Evolutionary conservation across 2,888 invertebrate genomes (phyloP).

Genomic region (Dasysyrphus albostriatus): DNA sequence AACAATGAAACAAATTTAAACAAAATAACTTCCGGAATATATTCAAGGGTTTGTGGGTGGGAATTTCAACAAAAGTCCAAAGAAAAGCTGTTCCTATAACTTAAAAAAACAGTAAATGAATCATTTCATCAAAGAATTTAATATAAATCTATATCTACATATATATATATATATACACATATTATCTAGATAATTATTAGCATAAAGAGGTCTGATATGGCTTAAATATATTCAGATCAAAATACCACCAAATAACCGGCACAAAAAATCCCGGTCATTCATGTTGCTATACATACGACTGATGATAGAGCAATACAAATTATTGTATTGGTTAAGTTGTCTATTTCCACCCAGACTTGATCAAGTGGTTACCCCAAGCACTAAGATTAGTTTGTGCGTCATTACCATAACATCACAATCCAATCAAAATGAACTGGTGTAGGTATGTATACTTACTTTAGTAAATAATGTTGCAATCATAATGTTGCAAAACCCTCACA

Average conservation of each 20-base stretch:
- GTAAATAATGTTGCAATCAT: constrained; percentile 66
- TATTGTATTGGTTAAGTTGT: neutral
- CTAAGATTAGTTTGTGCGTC: constrained; percentile 47
- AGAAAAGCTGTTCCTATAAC: neutral
- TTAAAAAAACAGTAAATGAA: neutral
- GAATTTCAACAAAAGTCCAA: neutral
- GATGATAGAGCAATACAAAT: neutral
- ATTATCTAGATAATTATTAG: no score
- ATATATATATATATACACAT: no score
- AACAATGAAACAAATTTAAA: neutral
- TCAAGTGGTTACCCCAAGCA: constrained; percentile 22
- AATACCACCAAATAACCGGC: constrained; percentile 46
- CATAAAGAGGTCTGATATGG: neutral
- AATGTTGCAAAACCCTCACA: constrained; percentile 45
- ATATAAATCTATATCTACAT: neutral
- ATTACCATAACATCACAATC: constrained; percentile 13
- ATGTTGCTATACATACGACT: neutral
- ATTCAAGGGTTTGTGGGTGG: neutral
- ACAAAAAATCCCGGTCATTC: constrained; percentile 45
- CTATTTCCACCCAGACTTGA: constrained; percentile 12
- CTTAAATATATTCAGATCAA: neutral
- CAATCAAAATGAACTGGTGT: constrained; percentile 4
- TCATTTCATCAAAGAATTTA: neutral
- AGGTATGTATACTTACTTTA: no score
- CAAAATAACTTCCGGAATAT: neutral